Conservation (phyloP, 2,888 invertebrate genomes). For the Melieria omissa region DNA sequence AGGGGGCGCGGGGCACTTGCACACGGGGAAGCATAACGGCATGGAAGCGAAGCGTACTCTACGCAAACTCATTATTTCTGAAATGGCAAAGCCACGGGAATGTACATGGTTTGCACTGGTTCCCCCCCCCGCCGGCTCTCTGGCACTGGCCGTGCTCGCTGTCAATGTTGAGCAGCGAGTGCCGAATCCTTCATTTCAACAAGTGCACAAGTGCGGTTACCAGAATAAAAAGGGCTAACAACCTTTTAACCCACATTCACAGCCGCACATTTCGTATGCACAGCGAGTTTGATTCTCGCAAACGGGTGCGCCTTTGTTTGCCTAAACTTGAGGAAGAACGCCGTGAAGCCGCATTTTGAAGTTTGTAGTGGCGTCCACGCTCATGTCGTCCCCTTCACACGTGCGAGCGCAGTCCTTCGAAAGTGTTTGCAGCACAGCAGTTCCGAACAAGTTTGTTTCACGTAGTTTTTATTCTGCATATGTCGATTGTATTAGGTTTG, state of each 20-base stretch:
- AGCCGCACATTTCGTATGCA: too few species aligned
- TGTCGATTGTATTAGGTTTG: too few species aligned
- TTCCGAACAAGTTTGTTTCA: too few species aligned
- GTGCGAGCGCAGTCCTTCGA: too few species aligned
- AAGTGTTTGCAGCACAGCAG: too few species aligned
- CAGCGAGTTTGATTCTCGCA: too few species aligned
- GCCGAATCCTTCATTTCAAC: neutral
- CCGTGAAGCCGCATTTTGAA: neutral
- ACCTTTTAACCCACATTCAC: slow-evolving; percentile 32
- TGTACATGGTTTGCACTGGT: neutral
- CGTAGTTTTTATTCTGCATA: too few species aligned
- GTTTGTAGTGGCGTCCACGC: neutral
- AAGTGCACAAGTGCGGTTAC: neutral
- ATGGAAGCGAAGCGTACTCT: neutral
- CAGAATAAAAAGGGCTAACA: slow-evolving; percentile 1
- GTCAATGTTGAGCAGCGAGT: slow-evolving; percentile 1
- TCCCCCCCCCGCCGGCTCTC: too few species aligned
- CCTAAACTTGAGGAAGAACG: too few species aligned
- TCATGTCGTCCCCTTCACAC: too few species aligned
- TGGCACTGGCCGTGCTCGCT: too few species aligned
- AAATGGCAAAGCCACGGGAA: neutral
- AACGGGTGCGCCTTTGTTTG: too few species aligned
- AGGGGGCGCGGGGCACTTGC: neutral
- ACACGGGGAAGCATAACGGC: neutral
- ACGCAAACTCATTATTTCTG: slow-evolving; percentile 11